phyloP scores from a whole-genome alignment of 2,888 invertebrate species.

The Sinotaia quadrata region DNA sequence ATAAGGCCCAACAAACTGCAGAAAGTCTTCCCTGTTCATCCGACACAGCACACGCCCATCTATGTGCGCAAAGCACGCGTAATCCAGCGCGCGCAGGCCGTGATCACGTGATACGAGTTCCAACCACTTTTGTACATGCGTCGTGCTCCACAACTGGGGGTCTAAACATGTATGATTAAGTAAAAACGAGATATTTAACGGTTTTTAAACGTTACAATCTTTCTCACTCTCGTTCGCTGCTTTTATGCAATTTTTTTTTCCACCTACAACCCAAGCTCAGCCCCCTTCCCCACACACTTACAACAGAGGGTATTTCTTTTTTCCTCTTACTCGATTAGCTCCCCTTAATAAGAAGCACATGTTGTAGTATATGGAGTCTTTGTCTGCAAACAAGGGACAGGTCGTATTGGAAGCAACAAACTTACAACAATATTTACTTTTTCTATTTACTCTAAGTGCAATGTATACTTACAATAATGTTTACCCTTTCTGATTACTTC shows the following conservation, averaged over 20 bases:
- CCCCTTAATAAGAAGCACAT: no score
- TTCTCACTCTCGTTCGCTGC: background rate
- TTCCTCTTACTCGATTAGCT: no score
- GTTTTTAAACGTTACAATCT: background rate
- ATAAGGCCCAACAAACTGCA: slow-evolving; percentile 56
- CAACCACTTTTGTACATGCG: slow-evolving; percentile 60
- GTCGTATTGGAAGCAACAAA: no score
- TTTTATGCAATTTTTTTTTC: background rate
- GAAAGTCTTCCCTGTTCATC: slow-evolving; percentile 57
- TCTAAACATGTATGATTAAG: slow-evolving; percentile 40
- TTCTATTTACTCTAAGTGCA: no score
- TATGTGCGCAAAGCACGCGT: slow-evolving; percentile 47
- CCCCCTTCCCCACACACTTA: background rate
- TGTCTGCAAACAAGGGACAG: no score
- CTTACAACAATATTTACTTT: no score
- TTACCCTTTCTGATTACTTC: no score
- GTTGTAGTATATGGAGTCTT: no score
- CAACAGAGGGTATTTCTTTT: no score
- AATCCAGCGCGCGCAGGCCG: slow-evolving; percentile 51
- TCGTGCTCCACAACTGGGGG: slow-evolving; percentile 54
- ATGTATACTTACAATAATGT: no score
- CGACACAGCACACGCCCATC: slow-evolving; percentile 59
- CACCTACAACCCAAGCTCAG: background rate
- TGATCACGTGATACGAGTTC: slow-evolving; percentile 61
- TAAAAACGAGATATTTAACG: background rate